Base-by-base conservation (phyloP, 2,888 invertebrate genomes). In the Julus scanicus region DNA sequence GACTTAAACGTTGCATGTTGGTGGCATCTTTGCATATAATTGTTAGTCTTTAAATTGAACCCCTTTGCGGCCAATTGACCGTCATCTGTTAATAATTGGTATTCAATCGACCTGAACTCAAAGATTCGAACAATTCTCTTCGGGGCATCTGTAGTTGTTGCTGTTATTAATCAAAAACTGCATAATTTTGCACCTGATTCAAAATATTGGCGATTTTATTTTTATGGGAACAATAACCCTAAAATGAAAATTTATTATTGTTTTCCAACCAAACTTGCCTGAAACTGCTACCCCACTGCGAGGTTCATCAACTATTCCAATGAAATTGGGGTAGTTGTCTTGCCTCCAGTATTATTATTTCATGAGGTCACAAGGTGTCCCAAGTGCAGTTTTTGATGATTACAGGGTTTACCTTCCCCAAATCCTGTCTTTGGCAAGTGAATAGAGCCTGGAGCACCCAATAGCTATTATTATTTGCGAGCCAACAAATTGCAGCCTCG, bases 231-330 rank as follows among this genome's bases (percentile, higher is more conserved):
- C 57, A n/a, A n/a, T n/a, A 63, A 63, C 57, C 57, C 57, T 63
- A 63, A 63, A 63, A 5, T 63, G 20, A 63, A 63, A 63, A 63
- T 63, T 63, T 63, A 63, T 63, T 6, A n/a, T 63, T n/a, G 57
- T 63, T 63, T 63, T 63, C 57, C 57, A 63, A n/a, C n/a, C n/a
- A 63, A 63, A 63, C 57, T 63, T 63, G 57, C 57, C 57, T n/a
- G 57, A 17, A 63, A 63, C 57, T 63, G 57, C 57, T 63, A 63
- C 57, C 57, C 57, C 57, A 63, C 57, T 63, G 57, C 6, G 57
- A 63, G 57, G n/a, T 63, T 63, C 57, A 63, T 63, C 57, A 63
- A 63, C 57, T 63, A 63, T 63, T 63, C 57, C 57, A n/a, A 63
- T 63, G 57, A 63, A 63, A 63, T 63, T 63, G 57, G 57, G 57